Evolutionary conservation across 92 coral and sea anemone genomes (phyloP).

Genomic region (Epizoanthus illoricatus): DNA sequence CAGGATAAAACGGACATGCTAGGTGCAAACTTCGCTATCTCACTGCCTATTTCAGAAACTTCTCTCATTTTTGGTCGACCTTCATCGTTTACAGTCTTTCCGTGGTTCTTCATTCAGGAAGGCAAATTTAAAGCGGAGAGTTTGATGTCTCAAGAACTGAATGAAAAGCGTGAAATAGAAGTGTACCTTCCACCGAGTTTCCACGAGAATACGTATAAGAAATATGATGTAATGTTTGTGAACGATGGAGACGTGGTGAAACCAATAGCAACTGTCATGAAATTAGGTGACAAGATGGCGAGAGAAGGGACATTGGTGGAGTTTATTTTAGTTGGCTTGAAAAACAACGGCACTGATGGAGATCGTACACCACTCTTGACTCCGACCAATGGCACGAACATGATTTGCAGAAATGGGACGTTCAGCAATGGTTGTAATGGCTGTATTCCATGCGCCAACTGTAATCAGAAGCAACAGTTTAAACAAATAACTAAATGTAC

Average conservation of each 20-base stretch:
- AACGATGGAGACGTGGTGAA: slow-evolving; percentile 39
- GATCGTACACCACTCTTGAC: slow-evolving; percentile 39
- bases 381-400: slow-evolving; percentile 41
- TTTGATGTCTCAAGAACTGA: slow-evolving; percentile 43
- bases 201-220: slow-evolving; percentile 43
- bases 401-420: slow-evolving; percentile 38
- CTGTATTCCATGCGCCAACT: slow-evolving; percentile 28
- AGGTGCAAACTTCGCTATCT: slow-evolving; percentile 45
- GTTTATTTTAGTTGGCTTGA: slow-evolving; percentile 41
- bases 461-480: neutral
- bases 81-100: slow-evolving; percentile 26
- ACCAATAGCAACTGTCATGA: slow-evolving; percentile 14
- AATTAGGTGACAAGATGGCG: slow-evolving; percentile 23
- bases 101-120: slow-evolving; percentile 49
- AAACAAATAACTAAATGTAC: slow-evolving; percentile 15
- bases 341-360: slow-evolving; percentile 16
- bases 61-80: neutral
- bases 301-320: slow-evolving; percentile 36
- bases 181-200: slow-evolving; percentile 50
- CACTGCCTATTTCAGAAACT: slow-evolving; percentile 30
- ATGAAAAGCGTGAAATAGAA: slow-evolving; percentile 16
- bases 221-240: slow-evolving; percentile 45
- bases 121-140: slow-evolving; percentile 18
- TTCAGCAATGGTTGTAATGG: neutral
- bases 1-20: slow-evolving; percentile 43